Evolutionary conservation across 2,797 vertebrate species (phyloP), one percentile per base, ranked within the genome.

Genomic region (Fratercula arctica): DNA sequence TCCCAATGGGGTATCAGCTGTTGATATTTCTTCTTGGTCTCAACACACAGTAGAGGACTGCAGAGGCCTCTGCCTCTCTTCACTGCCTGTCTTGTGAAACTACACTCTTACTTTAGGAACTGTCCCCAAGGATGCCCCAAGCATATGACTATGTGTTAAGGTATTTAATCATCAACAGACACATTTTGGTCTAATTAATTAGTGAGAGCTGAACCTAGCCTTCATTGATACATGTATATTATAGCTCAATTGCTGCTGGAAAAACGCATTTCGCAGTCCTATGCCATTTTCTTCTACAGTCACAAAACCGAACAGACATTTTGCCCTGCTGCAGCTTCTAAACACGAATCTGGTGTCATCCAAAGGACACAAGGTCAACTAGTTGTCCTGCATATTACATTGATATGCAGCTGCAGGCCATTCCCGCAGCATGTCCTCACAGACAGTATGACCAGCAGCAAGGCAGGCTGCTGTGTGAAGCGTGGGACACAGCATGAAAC

Each of bases 51-150:
- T 5, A 57, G 24, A 82, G 14, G 8, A 59, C 24, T 85, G 18
- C 23, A 81, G 50, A 41, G 4, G 8, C 73, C 35, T 70, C 37
- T 57, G 13, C 26, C 18, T 54, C 18, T 79, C 29, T 54, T 28
- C 35, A 57, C 8, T 35, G 20, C 9, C n/a, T 41, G 3, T 20
- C 26, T 56, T 33, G 20, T 41, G 53, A 82, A 85, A 76, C 24
- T 14, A 17, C 8, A 39, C 3, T 29, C 31, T 75, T n/a, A 39
- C 16, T 41, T 79, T 33, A 59, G 26, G 26, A 57, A 15, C 0
- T 0, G 0, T 2, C 6, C 4, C 6, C 17, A 77, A 29, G 14
- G 9, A 29, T 19, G 10, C 10, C 4, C 10, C 28, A 88, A 54
- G 15, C 1, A n/a, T 18, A 25, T 1, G 2, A 43, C 20, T 74